phyloP scores from a whole-genome alignment of 1,140 invertebrate species.

The Bicyclus anynana region DNA sequence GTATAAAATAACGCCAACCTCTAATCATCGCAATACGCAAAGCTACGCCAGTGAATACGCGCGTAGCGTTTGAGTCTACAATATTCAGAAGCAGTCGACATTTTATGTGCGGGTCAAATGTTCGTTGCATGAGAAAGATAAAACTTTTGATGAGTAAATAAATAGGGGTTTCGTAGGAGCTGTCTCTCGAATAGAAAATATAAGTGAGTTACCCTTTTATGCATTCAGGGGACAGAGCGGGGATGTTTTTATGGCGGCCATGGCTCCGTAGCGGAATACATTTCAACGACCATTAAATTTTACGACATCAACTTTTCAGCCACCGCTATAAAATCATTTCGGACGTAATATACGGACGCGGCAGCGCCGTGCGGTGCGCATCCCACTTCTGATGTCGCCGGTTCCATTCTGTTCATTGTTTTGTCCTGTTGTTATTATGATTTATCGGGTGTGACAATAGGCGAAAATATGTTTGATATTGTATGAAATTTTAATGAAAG shows the following conservation, averaged over 20 bases:
- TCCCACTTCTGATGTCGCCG: neutral
- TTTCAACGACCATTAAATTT: slow-evolving; percentile 52
- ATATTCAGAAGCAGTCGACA: too few relatives aligned
- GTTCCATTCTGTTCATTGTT: neutral
- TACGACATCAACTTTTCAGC: slow-evolving; percentile 52
- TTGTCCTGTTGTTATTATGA: slow-evolving; percentile 24
- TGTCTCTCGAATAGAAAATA: neutral
- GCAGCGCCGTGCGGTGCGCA: neutral
- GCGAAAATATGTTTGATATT: neutral
- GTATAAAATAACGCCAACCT: too few relatives aligned
- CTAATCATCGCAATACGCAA: too few relatives aligned
- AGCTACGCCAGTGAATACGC: too few relatives aligned
- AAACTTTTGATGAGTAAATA: neutral
- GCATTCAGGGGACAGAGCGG: slow-evolving; percentile 9
- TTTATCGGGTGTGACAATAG: slow-evolving; percentile 6
- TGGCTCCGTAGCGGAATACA: slow-evolving; percentile 35
- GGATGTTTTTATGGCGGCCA: slow-evolving; percentile 13
- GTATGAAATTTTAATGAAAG: neutral
- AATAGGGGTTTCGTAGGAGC: neutral
- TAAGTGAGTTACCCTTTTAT: slow-evolving; percentile 14
- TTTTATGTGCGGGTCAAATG: too few relatives aligned
- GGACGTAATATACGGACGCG: slow-evolving; percentile 8
- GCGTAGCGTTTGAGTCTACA: too few relatives aligned
- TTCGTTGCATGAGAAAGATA: neutral
- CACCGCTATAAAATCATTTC: slow-evolving; percentile 45